Base-by-base conservation (phyloP, 2,113 vertebrate species). In the Larimichthys polyactis region DNA sequence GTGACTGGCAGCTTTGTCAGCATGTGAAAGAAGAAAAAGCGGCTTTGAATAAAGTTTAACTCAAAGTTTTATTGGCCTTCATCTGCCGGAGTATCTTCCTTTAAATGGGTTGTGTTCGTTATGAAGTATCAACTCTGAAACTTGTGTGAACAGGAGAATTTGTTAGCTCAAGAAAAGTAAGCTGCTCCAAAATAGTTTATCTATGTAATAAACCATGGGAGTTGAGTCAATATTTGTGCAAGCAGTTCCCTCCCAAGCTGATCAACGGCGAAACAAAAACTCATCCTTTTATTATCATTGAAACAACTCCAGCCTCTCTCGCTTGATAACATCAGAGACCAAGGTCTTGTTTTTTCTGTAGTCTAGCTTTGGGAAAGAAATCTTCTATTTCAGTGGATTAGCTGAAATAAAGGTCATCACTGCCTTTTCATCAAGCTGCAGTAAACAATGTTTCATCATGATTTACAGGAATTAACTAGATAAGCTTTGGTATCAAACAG, bases 331-430 rank as follows among this genome's bases (percentile, higher is more conserved):
- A 81, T 86, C 80, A 78, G 44, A 83, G n/a, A 64, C 51, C 58
- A 71, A 69, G 40, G 68, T 72, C 71, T 85, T 63, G 27, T 71
- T 73, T 84, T 27, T 76, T 11, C 27, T 79, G 15, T 62, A 66
- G 81, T 81, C 51, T 58, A 81, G 69, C 62, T 88, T 83, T 75
- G 32, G 52, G 71, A 71, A 54, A 74, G 29, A 65, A 67, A 84
- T 78, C 40, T 69, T 74, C 58, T 67, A 69, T 85, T 81, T 73
- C 46, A 67, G 51, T 60, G 72, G 75, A 87, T 90, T 85, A 81
- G 36, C 86, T 84, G 32, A 82, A 77, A 82, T 69, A 86, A 92
- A 88, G 84, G 82, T 88, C 79, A 88, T 84, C 54, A 1, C 20
- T 55, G 40, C 46, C 48, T 87, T 40, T 84, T 80, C 65, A 84